Evolutionary conservation across 2,797 vertebrate genomes (phyloP).

Genomic region (Triplophysa yarkandensis): DNA sequence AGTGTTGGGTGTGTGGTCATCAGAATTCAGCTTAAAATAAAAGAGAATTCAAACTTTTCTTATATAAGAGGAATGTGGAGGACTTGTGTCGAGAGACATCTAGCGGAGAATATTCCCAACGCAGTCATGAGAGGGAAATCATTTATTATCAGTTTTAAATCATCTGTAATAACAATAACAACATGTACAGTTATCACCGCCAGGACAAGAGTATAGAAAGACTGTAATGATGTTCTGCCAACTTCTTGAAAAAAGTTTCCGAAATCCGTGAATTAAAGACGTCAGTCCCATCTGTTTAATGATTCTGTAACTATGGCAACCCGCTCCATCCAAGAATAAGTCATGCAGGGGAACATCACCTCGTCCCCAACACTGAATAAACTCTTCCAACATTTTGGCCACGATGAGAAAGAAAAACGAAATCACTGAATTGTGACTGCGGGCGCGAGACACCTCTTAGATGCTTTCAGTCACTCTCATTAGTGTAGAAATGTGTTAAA

Average conservation of each 20-base stretch:
- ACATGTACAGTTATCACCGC: slow-evolving; percentile 58
- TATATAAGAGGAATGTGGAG: no score
- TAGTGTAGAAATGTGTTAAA: not conserved
- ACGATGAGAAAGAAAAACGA: slow-evolving; percentile 1
- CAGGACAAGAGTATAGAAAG: slow-evolving; percentile 58
- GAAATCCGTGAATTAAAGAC: slow-evolving; percentile 14
- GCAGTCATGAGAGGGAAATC: slow-evolving; percentile 49
- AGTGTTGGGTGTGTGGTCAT: no score
- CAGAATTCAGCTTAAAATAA: no score
- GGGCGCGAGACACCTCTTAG: no score
- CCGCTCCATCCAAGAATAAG: slow-evolving; percentile 28
- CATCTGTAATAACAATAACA: slow-evolving; percentile 61
- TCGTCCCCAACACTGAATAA: not conserved
- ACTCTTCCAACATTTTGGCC: slow-evolving; percentile 10
- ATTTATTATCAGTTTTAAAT: slow-evolving; percentile 60
- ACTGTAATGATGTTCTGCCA: slow-evolving; percentile 43
- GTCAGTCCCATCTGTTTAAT: not conserved
- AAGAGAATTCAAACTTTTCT: no score
- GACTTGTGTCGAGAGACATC: not conserved
- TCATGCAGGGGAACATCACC: not conserved
- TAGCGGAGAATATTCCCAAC: not conserved
- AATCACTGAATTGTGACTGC: no score
- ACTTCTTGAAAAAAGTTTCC: slow-evolving; percentile 54
- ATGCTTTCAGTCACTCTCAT: no score
- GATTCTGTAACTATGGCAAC: slow-evolving; percentile 30